Evolutionary conservation across 1,140 invertebrate genomes (phyloP), one percentile per base, ranked within the genome.

Genomic region (Schmidtea mediterranea): DNA sequence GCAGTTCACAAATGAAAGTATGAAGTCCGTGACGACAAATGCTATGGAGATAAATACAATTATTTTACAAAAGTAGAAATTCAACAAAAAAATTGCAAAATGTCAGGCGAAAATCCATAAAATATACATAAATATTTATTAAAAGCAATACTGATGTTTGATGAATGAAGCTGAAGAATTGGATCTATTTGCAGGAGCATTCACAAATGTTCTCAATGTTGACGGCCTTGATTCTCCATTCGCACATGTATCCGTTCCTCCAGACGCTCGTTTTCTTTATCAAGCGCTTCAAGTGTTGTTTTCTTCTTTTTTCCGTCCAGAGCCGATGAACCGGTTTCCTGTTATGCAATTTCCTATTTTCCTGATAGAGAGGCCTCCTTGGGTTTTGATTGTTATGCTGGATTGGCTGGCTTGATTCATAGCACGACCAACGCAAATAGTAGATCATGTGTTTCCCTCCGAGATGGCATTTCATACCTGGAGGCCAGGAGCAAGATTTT

Each of bases 401-500:
- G 15, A 43, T 10, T 32, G 26, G 10, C 8, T 46, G n/a, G 15
- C 36, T 24, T 37, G 16, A 2, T 32, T 32, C 26, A 32, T 6
- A 32, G 23, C 46, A 48, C 6, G 5, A 62, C 65, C 65, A 67
- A n/a, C 65, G 53, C 21, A 67, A 57, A 15, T 67, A 50, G 18
- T 63, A 54, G 1, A 67, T 51, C 1, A 56, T 57, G 13, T 50
- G 52, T 5, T 56, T 55, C 0, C 54, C 61, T 2, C 57, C 57
- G 1, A 61, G 59, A 1, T 59, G 54, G 47, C 65, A 67, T 2
- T 56, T 50, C 63, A 67, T 66, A 2, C 65, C 65, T 0, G 61
- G 58, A 3, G 65, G 65, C 63, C 65, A 66, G 5, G 59, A 62
- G 48, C 65, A 67, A 5, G 58, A 49, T 5, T 5, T 13, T 6